Base-by-base conservation (phyloP, 2,888 invertebrate species). In the Ephialtes manifestator region DNA sequence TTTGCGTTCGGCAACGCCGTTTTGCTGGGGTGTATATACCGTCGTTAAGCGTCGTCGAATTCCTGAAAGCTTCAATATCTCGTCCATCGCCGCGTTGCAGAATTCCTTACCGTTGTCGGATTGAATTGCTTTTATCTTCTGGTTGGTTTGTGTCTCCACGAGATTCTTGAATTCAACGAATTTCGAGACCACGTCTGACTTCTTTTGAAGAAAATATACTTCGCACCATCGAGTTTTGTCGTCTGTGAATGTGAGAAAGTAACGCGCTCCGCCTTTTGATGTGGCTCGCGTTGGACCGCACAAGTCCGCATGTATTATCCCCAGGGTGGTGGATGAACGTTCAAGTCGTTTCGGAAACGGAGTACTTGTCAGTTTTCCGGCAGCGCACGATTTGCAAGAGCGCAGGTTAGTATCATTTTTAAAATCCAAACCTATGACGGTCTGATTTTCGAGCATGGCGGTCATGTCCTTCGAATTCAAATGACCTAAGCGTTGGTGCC, bases 261-360 rank as follows among this genome's bases (percentile, higher is more conserved):
- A 87, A n/a, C 20, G 15, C 10, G 72, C 67, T 2, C 80, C 63
- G 0, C 55, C 63, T 48, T 28, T 20, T n/a, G 83, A 76, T 7
- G 43, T 28, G 18, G 28, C 46, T 10, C 72, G 20, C 55, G 83
- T 74, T 2, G 80, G 76, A 35, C 58, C 72, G 65, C 88, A 89
- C 10, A 91, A 72, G 68, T 89, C 90, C 5, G 87, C 86, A 65
- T 90, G 89, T 0, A 90, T 75, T 18, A 90, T 75, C 13, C 88
- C 88, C 0, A 81, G 43, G n/a, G 35, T 55, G 2, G 68, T 24
- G 28, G 39, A 13, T 46, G n/a, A 65, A n/a, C 35, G 28, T 43
- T 65, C 35, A 8, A 39, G 28, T 7, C 65, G n/a, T n/a, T 28
- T 65, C 7, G 65, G 31, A 28, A 65, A 65, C n/a, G 65, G 28